Conservation (phyloP, 2,888 invertebrate species). For the Chrysodeixis includens region DNA sequence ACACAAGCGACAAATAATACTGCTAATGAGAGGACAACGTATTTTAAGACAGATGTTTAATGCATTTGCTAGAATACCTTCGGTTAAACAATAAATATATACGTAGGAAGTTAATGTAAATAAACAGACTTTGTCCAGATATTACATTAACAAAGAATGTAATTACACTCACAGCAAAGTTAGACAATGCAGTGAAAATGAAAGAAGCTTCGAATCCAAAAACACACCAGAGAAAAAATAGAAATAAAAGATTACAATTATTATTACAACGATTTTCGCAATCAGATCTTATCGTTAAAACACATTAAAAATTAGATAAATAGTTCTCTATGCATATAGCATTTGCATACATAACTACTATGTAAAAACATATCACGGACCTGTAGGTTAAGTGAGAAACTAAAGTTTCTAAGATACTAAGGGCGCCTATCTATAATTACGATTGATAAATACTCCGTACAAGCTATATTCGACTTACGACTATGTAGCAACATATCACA, state of each 20-base stretch:
- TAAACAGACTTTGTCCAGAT: slow-evolving; percentile 50
- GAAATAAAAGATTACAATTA: slow-evolving; percentile 60
- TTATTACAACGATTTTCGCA: slow-evolving; percentile 58
- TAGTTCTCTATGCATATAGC: slow-evolving; percentile 67
- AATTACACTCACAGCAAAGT: slow-evolving; percentile 41
- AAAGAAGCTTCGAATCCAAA: slow-evolving; percentile 40
- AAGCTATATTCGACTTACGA: slow-evolving; percentile 78
- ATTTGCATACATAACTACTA: slow-evolving; percentile 67
- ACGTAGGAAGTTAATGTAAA: slow-evolving; percentile 34
- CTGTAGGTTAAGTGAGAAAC: slow-evolving; percentile 77
- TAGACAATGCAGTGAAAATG: slow-evolving; percentile 39
- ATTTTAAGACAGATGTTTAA: slow-evolving; percentile 19
- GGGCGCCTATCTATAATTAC: slow-evolving; percentile 84
- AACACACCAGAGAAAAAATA: slow-evolving; percentile 81
- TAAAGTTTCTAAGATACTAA: slow-evolving; percentile 77
- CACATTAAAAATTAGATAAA: slow-evolving; percentile 72
- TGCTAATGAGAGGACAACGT: slow-evolving; percentile 63
- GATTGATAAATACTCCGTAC: slow-evolving; percentile 87
- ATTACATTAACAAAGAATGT: slow-evolving; percentile 37
- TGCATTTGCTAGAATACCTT: slow-evolving; percentile 16
- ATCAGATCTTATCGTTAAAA: slow-evolving; percentile 70
- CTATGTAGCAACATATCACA: slow-evolving; percentile 87
- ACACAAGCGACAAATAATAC: slow-evolving; percentile 74
- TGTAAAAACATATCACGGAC: slow-evolving; percentile 72
- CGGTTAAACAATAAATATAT: slow-evolving; percentile 9